Conservation (phyloP, 1,140 invertebrate species). For the Cotesia glomerata region DNA sequence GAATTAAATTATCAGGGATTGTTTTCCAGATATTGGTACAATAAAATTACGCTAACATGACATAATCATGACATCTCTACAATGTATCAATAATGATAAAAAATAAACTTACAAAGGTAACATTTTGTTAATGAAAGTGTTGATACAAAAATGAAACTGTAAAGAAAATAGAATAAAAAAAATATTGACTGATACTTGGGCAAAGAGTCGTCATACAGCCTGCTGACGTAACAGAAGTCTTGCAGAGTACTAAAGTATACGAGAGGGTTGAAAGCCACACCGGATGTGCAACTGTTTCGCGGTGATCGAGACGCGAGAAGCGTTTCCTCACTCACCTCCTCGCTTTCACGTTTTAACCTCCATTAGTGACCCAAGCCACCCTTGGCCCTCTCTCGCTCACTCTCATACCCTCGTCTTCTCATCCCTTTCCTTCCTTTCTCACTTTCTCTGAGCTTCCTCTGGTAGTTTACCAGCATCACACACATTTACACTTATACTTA, state of each 20-base stretch:
- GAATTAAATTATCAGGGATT: too few species aligned
- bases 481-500: neutral
- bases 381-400: conserved; percentile 8
- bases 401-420: conserved; percentile 4
- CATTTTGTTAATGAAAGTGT: too few species aligned
- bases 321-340: conserved; percentile 25
- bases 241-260: neutral
- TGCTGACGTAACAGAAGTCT: neutral
- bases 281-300: conserved; percentile 32
- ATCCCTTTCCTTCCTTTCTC: neutral
- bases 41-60: too few species aligned
- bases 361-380: conserved; percentile 51
- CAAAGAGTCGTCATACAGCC: conserved; percentile 3
- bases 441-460: neutral
- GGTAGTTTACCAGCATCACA: neutral
- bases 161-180: neutral
- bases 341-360: conserved; percentile 56
- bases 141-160: too few species aligned
- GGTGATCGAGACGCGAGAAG: conserved; percentile 26
- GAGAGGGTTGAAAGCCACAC: conserved; percentile 27
- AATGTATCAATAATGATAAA: too few species aligned
- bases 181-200: neutral
- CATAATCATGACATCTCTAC: too few species aligned
- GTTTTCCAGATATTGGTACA: too few species aligned
- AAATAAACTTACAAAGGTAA: too few species aligned